Evolutionary conservation across 2,888 invertebrate species (phyloP), one percentile per base, ranked within the genome.

Genomic region (Drosophila quinaria): DNA sequence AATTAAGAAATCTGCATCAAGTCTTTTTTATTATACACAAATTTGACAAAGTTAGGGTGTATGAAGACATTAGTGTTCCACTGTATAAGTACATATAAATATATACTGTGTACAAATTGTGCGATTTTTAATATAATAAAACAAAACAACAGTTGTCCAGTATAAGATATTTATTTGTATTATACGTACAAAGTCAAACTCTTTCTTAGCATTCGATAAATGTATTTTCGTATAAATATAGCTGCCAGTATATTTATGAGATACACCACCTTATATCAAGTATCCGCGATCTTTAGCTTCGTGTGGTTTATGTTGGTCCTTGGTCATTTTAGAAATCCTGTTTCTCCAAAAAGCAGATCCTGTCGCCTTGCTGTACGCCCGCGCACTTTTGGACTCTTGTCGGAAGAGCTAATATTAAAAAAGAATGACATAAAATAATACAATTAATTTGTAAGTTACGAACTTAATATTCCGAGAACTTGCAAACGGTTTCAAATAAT

Each of bases 351-450:
- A 41, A 96, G 93, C 74, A 97, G 93, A 90, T 97, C 96, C 77
- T 95, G 95, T 0, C 96, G 95, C 61, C 94, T 94, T 6, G 95
- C 94, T 6, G 95, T 95, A 73, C 95, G 93, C 83, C 95, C 92
- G 49, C 96, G 93, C 35, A 95, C 94, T 93, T 96, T 96, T 25
- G 74, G 63, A 62, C 70, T 76, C 41, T 80, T 84, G 9, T 82
- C 81, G 49, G 66, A 54, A 17, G 64, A 67, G 39, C 82, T 83
- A 42, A 55, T 4, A 59, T 62, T 49, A 8, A 64, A 37, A 68
- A 15, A 61, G n/a, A 65, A 10, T 46, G 8, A 29, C 8, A 50
- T 22, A 67, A 73, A 64, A 46, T 42, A 15, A 56, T 29, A 25
- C 44, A n/a, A 44, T 33, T 22, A 56, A 42, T 11, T 15, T 17